Evolutionary conservation across 2,797 vertebrate species (phyloP).

Genomic region (Vespertilio murinus): DNA sequence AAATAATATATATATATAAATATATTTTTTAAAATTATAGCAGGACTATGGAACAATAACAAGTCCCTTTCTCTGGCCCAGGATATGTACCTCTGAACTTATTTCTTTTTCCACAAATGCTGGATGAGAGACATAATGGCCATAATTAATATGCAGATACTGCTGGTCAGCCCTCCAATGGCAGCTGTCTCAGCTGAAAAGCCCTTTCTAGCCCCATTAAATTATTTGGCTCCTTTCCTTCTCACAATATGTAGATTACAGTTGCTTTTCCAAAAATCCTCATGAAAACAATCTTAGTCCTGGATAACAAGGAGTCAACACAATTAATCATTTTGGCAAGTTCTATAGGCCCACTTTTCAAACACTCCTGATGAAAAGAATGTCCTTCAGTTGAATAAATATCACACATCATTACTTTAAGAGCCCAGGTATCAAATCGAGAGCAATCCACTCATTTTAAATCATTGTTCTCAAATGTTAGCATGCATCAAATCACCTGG

Average conservation of each 20-base stretch:
- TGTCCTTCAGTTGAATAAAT: slow-evolving; percentile 7
- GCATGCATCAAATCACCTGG: background rate
- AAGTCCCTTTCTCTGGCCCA: background rate
- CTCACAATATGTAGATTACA: background rate
- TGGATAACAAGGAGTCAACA: slow-evolving; percentile 38
- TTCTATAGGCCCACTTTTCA: background rate
- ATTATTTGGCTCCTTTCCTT: background rate
- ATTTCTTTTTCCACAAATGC: background rate
- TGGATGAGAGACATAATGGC: background rate
- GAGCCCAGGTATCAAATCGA: background rate
- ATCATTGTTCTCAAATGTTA: background rate
- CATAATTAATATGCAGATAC: background rate
- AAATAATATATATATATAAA: too few species aligned
- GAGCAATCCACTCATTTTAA: slow-evolving; percentile 13
- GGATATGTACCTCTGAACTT: background rate
- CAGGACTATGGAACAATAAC: background rate
- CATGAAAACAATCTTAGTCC: slow-evolving; percentile 44
- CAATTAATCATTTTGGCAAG: slow-evolving; percentile 39
- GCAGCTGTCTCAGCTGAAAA: slow-evolving; percentile 29
- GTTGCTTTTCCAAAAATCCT: slow-evolving; percentile 39
- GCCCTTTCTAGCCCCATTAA: background rate
- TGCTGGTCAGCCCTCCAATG: background rate
- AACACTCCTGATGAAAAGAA: background rate
- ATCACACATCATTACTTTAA: background rate
- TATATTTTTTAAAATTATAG: too few species aligned